Conservation (phyloP, 2,797 vertebrate species). For the Pipistrellus pygmaeus region DNA sequence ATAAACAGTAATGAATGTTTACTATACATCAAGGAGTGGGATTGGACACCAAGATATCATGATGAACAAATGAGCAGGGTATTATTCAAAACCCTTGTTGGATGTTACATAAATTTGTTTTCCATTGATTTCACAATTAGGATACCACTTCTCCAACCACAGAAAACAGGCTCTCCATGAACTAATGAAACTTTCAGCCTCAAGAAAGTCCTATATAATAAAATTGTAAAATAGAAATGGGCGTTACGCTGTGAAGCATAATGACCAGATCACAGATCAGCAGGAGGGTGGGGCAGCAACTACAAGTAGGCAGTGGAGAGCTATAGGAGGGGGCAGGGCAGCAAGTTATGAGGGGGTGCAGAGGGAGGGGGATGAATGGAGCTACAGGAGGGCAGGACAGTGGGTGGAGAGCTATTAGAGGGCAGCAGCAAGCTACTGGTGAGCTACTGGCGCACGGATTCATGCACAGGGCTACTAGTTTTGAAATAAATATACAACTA, state of each 20-base stretch:
- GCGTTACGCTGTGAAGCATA: no score
- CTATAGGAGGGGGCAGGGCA: no score
- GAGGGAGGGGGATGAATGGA: no score
- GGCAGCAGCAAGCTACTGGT: no score
- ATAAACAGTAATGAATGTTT: background rate
- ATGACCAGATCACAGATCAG: no score
- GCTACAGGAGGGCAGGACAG: no score
- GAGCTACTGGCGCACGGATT: no score
- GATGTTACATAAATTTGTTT: background rate
- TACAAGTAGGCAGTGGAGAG: no score
- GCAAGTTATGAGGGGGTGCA: no score
- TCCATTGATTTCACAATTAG: background rate
- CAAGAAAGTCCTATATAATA: background rate
- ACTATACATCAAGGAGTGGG: background rate
- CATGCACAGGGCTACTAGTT: background rate
- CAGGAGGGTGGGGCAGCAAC: no score
- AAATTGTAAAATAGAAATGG: no score
- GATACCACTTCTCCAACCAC: background rate
- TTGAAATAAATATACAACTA: background rate
- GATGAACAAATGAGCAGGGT: background rate
- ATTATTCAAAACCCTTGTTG: background rate
- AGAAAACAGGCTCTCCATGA: background rate
- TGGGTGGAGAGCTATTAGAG: no score
- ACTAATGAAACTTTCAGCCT: conserved; percentile 6
- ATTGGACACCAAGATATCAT: background rate